Percentiles rank a stretch among this genome's conserved stretches.
These are phyloP conservation scores for Tetragnatha versicolor DNA, from an alignment of 1,140 invertebrate species.

Conservation along the genomic window DNA sequence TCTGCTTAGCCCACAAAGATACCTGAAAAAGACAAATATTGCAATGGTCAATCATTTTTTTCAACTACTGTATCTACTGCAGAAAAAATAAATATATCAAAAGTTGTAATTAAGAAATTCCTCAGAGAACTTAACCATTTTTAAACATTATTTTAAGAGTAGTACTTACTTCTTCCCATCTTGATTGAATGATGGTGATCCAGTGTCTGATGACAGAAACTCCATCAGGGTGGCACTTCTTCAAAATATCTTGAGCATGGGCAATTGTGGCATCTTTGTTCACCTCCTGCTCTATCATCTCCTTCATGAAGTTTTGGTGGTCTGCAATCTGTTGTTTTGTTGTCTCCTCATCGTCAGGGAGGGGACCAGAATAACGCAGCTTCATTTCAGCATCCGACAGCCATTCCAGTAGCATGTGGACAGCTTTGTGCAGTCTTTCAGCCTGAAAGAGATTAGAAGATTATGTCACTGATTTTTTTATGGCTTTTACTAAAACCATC, in stretches of 20 bases:
- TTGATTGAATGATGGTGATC: conserved; percentile 95
- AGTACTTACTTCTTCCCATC: conserved; percentile 85
- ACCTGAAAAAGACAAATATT: conserved; percentile 43
- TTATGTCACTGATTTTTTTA: too few species aligned
- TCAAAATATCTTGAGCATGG: conserved; percentile 86
- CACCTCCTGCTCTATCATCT: conserved; percentile 81
- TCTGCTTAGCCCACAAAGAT: conserved; percentile 68
- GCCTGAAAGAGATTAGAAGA: conserved; percentile 68
- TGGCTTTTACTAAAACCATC: too few species aligned
- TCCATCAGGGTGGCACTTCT: conserved; percentile 92
- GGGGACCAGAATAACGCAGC: conserved; percentile 78
- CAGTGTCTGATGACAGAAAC: conserved; percentile 95
- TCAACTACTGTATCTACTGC: neutral
- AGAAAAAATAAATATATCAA: neutral
- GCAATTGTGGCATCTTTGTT: conserved; percentile 88
- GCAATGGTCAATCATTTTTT: too few species aligned
- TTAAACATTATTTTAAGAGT: neutral
- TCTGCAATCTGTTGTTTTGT: conserved; percentile 84
- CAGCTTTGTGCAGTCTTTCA: conserved; percentile 90
- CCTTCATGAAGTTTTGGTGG: conserved; percentile 84
- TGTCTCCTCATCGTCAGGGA: conserved; percentile 90
- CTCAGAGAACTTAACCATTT: neutral
- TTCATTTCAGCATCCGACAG: conserved; percentile 94
- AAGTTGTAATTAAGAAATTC: neutral
- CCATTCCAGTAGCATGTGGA: conserved; percentile 95